Percentiles rank a stretch among this genome's conserved stretches.
These are phyloP conservation scores for Lethrus apterus DNA, from an alignment of 1,140 invertebrate species.

Conservation along the genomic window DNA sequence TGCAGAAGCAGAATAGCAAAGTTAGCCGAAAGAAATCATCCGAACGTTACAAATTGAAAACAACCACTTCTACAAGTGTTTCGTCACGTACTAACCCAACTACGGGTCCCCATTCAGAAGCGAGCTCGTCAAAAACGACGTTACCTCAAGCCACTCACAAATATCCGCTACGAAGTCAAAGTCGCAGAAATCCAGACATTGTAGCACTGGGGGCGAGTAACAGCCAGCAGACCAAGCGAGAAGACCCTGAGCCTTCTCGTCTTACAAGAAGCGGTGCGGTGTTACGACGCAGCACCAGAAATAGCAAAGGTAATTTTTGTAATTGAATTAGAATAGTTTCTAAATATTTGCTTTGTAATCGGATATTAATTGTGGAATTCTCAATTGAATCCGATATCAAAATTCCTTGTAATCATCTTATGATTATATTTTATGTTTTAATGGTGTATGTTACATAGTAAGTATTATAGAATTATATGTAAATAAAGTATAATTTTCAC, in stretches of 20 bases:
- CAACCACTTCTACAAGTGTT: not conserved
- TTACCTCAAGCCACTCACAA: conserved; percentile 2
- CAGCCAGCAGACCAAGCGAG: conserved; percentile 26
- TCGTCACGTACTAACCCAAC: not conserved
- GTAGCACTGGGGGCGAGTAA: conserved; percentile 37
- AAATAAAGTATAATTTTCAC: too few relatives aligned
- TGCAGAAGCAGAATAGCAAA: conserved; percentile 6
- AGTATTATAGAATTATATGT: too few relatives aligned
- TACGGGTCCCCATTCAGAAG: not conserved
- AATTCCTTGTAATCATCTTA: too few relatives aligned
- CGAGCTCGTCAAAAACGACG: not conserved
- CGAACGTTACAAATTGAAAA: conserved; percentile 4
- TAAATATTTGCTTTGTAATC: not conserved
- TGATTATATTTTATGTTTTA: too few relatives aligned
- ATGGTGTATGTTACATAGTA: too few relatives aligned
- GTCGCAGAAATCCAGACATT: conserved; percentile 27
- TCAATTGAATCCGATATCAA: too few relatives aligned
- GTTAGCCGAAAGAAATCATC: conserved; percentile 7
- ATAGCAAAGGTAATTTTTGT: conserved; percentile 41
- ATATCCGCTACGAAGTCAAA: conserved; percentile 3
- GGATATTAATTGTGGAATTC: not conserved
- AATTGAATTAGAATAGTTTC: not conserved
- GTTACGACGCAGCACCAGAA: conserved; percentile 40
- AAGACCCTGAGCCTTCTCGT: conserved; percentile 32
- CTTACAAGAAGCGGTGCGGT: conserved; percentile 35